These are phyloP conservation scores for Pseudorectes ferrugineus DNA, from an alignment of 2,113 vertebrate species.

Conservation along the genomic window DNA sequence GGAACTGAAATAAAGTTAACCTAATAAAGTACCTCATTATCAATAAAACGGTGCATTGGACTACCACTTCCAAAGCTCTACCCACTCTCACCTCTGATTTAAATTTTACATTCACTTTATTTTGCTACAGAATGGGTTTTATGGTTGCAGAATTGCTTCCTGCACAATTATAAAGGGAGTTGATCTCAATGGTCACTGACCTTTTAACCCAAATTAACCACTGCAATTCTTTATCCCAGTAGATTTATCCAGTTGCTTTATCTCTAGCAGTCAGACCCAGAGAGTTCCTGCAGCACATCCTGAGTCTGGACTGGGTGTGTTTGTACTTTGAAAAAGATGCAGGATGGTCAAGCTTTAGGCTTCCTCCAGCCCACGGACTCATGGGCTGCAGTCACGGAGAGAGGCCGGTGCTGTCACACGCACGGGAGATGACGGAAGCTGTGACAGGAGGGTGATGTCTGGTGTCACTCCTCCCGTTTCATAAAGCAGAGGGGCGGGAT, in stretches of 20 bases:
- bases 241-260: not conserved
- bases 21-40: not conserved
- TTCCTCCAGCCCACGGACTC: not conserved
- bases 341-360: accelerated
- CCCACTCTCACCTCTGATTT: not conserved
- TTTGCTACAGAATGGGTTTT: not conserved
- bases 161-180: too few relatives aligned
- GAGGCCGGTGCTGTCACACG: not conserved
- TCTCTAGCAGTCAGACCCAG: not conserved
- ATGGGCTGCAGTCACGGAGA: accelerated
- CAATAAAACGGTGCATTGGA: not conserved
- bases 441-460: accelerated
- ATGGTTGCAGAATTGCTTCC: not conserved
- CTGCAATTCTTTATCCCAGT: not conserved
- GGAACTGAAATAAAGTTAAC: not conserved
- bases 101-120: not conserved
- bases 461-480: accelerated
- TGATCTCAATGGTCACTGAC: not conserved
- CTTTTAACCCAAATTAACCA: not conserved
- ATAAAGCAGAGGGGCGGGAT: accelerated
- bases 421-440: not conserved
- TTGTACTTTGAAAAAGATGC: not conserved
- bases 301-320: accelerated
- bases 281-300: not conserved
- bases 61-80: not conserved